Percentiles rank a stretch among this genome's conserved stretches.
These are phyloP conservation scores for Doryteuthis pealeii DNA, from an alignment of 1,140 invertebrate genomes.

Conservation along the genomic window DNA sequence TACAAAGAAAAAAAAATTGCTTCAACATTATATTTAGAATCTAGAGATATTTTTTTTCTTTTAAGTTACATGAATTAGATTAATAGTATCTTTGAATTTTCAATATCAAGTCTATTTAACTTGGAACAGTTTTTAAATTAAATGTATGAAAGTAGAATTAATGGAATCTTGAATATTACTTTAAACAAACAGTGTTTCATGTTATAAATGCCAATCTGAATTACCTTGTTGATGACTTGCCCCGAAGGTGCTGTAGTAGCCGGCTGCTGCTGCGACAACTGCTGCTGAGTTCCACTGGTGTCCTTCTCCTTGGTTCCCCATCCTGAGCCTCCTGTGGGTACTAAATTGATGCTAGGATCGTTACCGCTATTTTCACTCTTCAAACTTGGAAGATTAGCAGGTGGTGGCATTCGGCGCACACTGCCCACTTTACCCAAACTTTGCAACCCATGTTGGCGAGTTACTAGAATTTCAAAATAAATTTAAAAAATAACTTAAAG, in stretches of 20 bases:
- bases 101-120: too few relatives aligned
- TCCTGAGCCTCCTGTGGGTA: constrained; percentile 73
- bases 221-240: constrained; percentile 48
- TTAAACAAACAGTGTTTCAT: too few relatives aligned
- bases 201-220: too few relatives aligned
- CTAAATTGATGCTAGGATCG: constrained; percentile 73
- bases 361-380: constrained; percentile 87
- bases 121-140: too few relatives aligned
- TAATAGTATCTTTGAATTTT: too few relatives aligned
- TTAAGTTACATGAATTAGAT: too few relatives aligned
- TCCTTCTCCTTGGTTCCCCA: constrained; percentile 68
- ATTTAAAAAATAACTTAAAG: not conserved
- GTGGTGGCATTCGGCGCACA: constrained; percentile 82
- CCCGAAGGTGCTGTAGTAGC: constrained; percentile 50
- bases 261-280: constrained; percentile 56
- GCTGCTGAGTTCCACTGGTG: constrained; percentile 50
- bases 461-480: constrained; percentile 63
- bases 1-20: too few relatives aligned
- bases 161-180: too few relatives aligned
- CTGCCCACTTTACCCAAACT: constrained; percentile 95
- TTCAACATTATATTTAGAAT: too few relatives aligned
- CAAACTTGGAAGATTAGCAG: constrained; percentile 94
- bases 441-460: constrained; percentile 98
- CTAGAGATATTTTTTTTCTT: too few relatives aligned
- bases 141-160: too few relatives aligned